A percentile compares a stretch with the other conserved stretches of the same genome.
Conservation (phyloP, 2,113 vertebrate genomes). For the Hemibagrus wyckioides region DNA sequence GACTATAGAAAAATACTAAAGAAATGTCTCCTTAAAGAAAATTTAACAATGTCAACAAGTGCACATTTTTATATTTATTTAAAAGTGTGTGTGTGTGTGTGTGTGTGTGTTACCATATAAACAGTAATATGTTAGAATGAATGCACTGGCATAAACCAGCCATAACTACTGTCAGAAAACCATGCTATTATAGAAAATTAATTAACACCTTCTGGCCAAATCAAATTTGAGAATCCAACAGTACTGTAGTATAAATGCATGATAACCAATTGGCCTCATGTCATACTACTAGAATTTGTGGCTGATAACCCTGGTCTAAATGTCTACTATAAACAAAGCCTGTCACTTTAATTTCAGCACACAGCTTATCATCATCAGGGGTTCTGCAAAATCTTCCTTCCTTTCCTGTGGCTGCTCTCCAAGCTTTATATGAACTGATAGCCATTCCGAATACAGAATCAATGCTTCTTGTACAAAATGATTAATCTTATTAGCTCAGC, state of each 20-base stretch:
- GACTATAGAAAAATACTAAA: not conserved
- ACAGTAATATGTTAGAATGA: not conserved
- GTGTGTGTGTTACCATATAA: not conserved
- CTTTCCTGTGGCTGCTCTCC: not conserved
- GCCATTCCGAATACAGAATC: conserved; percentile 24
- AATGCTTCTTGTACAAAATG: conserved; percentile 9
- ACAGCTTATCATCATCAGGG: not conserved
- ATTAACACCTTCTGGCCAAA: not conserved
- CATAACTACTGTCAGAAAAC: not conserved
- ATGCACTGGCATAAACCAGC: not conserved
- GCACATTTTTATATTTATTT: not conserved
- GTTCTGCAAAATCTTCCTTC: not conserved
- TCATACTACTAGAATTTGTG: conserved; percentile 17
- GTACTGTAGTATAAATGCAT: not conserved
- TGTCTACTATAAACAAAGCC: conserved; percentile 25
- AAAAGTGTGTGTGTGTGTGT: not conserved
- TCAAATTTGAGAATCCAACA: not conserved
- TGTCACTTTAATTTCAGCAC: conserved; percentile 38
- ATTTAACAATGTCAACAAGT: not conserved
- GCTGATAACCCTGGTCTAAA: conserved; percentile 33
- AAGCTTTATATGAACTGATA: conserved; percentile 34
- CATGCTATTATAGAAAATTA: not conserved
- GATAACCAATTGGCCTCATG: not conserved
- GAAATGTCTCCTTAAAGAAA: not conserved
- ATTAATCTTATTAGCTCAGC: conserved; percentile 37